A percentile compares a stretch with the other conserved stretches of the same genome.
These are phyloP conservation scores for Cepphus grylle DNA, from an alignment of 2,113 vertebrate species.

Conservation along the genomic window DNA sequence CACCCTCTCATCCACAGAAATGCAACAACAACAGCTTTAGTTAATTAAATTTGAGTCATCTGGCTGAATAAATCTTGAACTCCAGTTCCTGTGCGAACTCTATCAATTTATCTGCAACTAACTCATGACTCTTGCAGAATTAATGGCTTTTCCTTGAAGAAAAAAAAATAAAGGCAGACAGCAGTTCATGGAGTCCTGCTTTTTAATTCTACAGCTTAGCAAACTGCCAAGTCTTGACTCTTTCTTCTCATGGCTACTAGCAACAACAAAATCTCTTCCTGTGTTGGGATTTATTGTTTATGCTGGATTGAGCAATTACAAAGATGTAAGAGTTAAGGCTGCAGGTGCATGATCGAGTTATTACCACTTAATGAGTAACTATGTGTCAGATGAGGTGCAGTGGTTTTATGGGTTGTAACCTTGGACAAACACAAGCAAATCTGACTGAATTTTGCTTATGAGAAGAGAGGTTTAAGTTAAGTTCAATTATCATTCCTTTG, in stretches of 20 bases:
- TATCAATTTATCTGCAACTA: conserved; percentile 26
- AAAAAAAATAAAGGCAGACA: neutral
- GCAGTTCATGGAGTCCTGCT: neutral
- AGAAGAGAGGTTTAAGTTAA: neutral
- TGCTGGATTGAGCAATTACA: neutral
- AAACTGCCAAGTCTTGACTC: neutral
- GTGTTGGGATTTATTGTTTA: neutral
- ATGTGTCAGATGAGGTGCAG: neutral
- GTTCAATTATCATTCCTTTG: neutral
- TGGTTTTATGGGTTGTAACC: neutral
- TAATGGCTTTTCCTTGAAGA: neutral
- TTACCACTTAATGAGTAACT: neutral
- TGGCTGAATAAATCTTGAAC: too few species aligned
- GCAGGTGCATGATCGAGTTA: neutral
- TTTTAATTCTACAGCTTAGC: neutral
- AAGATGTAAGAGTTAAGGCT: neutral
- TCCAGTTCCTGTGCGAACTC: neutral
- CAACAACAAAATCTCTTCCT: neutral
- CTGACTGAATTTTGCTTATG: neutral
- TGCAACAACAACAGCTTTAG: neutral
- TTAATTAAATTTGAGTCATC: too few species aligned
- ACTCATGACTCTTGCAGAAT: neutral
- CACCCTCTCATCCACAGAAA: neutral
- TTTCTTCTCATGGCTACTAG: neutral
- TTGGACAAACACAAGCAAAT: neutral